These are phyloP conservation scores for Trichopria drosophilae DNA, from an alignment of 2,888 invertebrate genomes.

Conservation along the genomic window DNA sequence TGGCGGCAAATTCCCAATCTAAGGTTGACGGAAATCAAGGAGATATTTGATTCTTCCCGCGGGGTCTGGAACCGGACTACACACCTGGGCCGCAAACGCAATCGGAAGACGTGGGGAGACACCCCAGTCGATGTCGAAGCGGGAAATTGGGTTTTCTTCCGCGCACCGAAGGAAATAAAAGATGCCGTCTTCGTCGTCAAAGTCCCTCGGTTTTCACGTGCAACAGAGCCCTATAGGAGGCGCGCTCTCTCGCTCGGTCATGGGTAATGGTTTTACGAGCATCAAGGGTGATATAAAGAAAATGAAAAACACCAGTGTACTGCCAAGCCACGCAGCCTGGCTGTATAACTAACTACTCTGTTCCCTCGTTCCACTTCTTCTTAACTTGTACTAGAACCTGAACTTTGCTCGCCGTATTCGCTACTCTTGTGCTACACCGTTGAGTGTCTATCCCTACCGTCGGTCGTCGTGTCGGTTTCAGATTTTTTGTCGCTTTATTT, in stretches of 20 bases:
- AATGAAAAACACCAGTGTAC: constrained; percentile 79
- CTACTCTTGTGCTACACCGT: no score
- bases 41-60: no score
- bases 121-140: constrained; percentile 43
- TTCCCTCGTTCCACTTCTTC: constrained; percentile 49
- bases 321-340: constrained; percentile 53
- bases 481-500: no score
- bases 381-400: constrained; percentile 50
- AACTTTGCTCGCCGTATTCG: no score
- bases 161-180: constrained; percentile 36
- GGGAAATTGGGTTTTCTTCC: constrained; percentile 49
- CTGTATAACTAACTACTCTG: constrained; percentile 54
- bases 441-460: no score
- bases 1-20: no score
- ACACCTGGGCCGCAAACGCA: no score
- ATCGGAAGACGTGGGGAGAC: not conserved
- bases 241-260: constrained; percentile 68
- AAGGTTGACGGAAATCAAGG: no score
- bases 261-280: constrained; percentile 86
- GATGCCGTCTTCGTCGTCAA: constrained; percentile 46
- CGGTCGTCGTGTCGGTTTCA: no score
- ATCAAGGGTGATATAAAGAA: constrained; percentile 85
- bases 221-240: constrained; percentile 47
- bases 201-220: constrained; percentile 40
- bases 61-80: no score